Percentiles rank a stretch among this genome's conserved stretches.
These are phyloP conservation scores for Drosophila sordidula DNA, from an alignment of 2,888 invertebrate genomes.

Conservation along the genomic window DNA sequence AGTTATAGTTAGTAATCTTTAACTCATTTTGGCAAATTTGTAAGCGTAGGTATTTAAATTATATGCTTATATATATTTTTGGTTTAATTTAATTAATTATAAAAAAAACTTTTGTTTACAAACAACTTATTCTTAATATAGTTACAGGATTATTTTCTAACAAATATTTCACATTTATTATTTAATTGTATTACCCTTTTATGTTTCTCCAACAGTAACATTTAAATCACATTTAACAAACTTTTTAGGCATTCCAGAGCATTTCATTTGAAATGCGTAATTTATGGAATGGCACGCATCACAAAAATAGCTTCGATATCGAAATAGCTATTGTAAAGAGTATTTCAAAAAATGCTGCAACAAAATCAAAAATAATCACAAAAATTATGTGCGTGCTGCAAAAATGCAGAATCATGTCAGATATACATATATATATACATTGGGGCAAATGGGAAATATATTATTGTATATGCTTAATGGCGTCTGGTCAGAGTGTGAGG, in stretches of 20 bases:
- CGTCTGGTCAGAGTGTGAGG: slow-evolving; percentile 28
- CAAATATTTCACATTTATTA: too few relatives aligned
- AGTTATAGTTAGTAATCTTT: too few relatives aligned
- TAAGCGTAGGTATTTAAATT: too few relatives aligned
- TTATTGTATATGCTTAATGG: slow-evolving; percentile 78
- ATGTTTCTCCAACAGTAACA: too few relatives aligned
- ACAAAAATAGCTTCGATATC: not conserved
- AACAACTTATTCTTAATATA: too few relatives aligned
- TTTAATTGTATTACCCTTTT: too few relatives aligned
- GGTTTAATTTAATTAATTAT: too few relatives aligned
- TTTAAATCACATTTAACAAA: too few relatives aligned
- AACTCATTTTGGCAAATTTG: too few relatives aligned
- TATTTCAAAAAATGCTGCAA: slow-evolving; percentile 38
- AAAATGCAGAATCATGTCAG: slow-evolving; percentile 70
- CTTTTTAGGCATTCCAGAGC: not conserved
- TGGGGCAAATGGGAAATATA: slow-evolving; percentile 53
- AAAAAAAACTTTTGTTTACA: too few relatives aligned
- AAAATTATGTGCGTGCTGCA: slow-evolving; percentile 73
- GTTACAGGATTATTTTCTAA: too few relatives aligned
- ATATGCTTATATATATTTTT: too few relatives aligned
- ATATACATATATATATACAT: slow-evolving; percentile 5
- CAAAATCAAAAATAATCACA: slow-evolving; percentile 67
- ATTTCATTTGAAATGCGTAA: not conserved
- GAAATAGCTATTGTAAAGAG: slow-evolving; percentile 19
- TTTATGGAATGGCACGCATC: not conserved